phyloP scores from a whole-genome alignment of 2,797 vertebrate genomes.

The Notoglanidium macrostoma region DNA sequence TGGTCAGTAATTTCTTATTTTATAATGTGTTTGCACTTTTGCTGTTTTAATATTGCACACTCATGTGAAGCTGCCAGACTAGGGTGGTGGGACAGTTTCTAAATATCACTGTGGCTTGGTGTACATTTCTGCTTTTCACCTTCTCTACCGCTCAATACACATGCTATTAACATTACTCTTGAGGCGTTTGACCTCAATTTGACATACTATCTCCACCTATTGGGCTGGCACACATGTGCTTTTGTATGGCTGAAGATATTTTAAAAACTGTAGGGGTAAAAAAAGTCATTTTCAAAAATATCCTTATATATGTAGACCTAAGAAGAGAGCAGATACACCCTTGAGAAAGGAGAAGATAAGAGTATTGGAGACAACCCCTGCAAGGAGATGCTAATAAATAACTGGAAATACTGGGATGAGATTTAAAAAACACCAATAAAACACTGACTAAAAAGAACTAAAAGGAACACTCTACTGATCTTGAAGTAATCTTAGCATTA shows the following conservation, averaged over 20 bases:
- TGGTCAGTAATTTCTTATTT: neutral
- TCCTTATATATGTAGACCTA: neutral
- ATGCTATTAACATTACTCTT: neutral
- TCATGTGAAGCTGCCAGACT: too few relatives aligned
- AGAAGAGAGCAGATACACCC: neutral
- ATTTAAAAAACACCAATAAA: neutral
- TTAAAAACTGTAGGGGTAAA: neutral
- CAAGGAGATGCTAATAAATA: neutral
- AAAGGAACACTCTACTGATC: neutral
- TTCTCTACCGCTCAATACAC: neutral
- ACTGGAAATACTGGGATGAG: neutral
- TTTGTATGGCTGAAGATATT: neutral
- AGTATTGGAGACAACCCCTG: neutral
- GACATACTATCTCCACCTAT: neutral
- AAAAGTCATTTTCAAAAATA: neutral
- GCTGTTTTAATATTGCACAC: neutral
- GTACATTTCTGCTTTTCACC: neutral
- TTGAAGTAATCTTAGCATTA: conserved; percentile 1
- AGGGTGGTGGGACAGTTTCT: neutral
- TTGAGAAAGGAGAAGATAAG: neutral
- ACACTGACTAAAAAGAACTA: neutral
- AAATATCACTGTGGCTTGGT: neutral
- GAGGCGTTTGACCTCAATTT: neutral
- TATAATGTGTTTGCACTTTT: neutral
- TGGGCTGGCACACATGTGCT: neutral